Conservation (phyloP, 53 echinoderm and acorn worm species). For the Paracentrotus lividus region DNA sequence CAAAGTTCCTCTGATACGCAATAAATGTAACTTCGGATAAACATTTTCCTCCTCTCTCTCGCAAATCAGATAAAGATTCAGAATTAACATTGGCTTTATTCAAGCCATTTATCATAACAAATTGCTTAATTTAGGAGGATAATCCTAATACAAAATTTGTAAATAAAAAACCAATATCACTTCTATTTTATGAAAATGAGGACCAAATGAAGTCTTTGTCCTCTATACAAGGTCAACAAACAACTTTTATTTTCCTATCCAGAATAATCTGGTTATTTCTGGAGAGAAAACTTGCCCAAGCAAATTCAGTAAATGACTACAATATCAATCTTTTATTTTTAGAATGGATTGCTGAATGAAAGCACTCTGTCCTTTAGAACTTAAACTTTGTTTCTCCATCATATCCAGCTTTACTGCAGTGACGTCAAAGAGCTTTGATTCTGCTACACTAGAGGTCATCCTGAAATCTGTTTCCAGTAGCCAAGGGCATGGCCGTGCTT, state of each 20-base stretch:
- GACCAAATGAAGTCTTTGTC: too few relatives aligned
- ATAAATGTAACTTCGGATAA: too few relatives aligned
- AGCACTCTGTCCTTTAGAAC: neutral
- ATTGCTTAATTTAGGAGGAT: neutral
- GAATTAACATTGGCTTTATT: neutral
- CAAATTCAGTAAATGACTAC: neutral
- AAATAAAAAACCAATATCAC: too few relatives aligned
- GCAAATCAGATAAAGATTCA: too few relatives aligned
- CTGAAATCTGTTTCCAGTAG: constrained; percentile 50
- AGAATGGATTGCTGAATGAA: neutral
- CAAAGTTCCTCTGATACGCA: too few relatives aligned
- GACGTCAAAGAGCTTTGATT: constrained; percentile 55
- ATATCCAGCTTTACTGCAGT: neutral
- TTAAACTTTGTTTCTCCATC: neutral
- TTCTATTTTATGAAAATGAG: too few relatives aligned
- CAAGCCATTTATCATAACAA: neutral
- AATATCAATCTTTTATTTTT: neutral
- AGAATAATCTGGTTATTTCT: too few relatives aligned
- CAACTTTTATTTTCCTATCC: too few relatives aligned
- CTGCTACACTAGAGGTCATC: constrained; percentile 42
- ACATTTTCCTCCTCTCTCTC: too few relatives aligned
- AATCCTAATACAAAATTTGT: neutral
- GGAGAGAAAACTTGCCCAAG: too few relatives aligned
- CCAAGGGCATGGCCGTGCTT: constrained; percentile 50
- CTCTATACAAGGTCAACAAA: too few relatives aligned